Percentiles rank a stretch among this genome's conserved stretches.
Evolutionary conservation across 2,113 vertebrate species (phyloP).

Genomic region (Bufo gargarizans): DNA sequence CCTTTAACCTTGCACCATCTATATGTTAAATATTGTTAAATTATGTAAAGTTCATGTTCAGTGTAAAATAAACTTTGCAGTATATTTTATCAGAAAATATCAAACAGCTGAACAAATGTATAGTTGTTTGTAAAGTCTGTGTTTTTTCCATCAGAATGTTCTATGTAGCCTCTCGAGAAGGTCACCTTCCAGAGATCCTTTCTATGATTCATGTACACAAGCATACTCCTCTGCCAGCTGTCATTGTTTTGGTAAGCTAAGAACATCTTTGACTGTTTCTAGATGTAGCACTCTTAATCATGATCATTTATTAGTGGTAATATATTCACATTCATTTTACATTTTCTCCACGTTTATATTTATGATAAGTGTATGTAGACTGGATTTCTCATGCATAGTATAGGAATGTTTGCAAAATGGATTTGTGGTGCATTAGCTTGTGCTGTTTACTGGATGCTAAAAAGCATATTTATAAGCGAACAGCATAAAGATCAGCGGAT

Average conservation of each 20-base stretch:
- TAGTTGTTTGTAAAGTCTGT: background rate
- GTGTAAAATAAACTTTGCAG: background rate
- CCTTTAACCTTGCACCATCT: background rate
- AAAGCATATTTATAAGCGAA: no score
- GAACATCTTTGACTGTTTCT: conserved; percentile 18
- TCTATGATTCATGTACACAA: conserved; percentile 96
- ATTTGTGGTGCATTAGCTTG: no score
- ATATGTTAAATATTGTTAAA: background rate
- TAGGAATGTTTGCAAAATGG: no score
- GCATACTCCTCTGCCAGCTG: conserved; percentile 93
- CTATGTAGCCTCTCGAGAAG: conserved; percentile 93
- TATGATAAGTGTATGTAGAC: no score
- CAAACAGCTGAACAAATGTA: background rate
- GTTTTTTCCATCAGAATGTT: conserved; percentile 86
- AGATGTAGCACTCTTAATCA: background rate
- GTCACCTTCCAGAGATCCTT: conserved; percentile 93
- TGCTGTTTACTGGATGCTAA: no score
- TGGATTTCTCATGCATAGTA: no score
- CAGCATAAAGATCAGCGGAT: no score
- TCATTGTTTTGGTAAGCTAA: conserved; percentile 89
- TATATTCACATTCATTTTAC: background rate
- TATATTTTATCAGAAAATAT: background rate
- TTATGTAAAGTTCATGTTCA: background rate
- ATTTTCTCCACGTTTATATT: background rate
- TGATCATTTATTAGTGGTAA: background rate